Conservation (phyloP, 1,140 invertebrate species). For the Spodoptera frugiperda region DNA sequence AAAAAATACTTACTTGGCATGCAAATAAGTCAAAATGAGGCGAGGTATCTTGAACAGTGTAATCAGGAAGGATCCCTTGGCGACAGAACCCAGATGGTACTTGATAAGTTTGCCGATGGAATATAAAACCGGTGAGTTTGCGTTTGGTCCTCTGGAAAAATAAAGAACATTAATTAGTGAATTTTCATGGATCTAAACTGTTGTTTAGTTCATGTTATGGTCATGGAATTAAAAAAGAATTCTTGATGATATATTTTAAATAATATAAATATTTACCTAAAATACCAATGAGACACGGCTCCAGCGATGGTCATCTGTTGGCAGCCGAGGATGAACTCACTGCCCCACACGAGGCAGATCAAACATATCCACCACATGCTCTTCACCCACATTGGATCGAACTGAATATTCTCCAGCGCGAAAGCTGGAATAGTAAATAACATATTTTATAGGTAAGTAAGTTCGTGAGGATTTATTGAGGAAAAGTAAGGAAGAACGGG, state of each 20-base stretch:
- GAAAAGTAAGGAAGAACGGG: no score
- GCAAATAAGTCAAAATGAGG: slow-evolving; percentile 93
- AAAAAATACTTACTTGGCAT: slow-evolving; percentile 91
- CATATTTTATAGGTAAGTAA: neutral
- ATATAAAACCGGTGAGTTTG: slow-evolving; percentile 89
- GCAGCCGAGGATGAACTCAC: slow-evolving; percentile 96
- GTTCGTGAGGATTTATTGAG: no score
- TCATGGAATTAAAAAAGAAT: no score
- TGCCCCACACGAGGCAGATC: slow-evolving; percentile 95
- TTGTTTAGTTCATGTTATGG: no score
- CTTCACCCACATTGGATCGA: slow-evolving; percentile 89
- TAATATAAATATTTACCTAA: no score
- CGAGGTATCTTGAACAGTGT: slow-evolving; percentile 96
- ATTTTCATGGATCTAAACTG: neutral
- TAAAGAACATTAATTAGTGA: no score
- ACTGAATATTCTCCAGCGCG: slow-evolving; percentile 74
- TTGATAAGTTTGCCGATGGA: slow-evolving; percentile 92
- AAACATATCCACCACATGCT: slow-evolving; percentile 97
- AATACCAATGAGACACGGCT: slow-evolving; percentile 96
- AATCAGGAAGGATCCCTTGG: slow-evolving; percentile 96
- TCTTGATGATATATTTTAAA: no score
- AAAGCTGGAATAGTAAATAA: slow-evolving; percentile 53
- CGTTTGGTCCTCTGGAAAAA: slow-evolving; percentile 87
- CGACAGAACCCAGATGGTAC: slow-evolving; percentile 96
- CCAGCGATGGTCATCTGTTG: slow-evolving; percentile 96